Base-by-base conservation (phyloP, 2,888 invertebrate species). In the Callosobruchus maculatus region DNA sequence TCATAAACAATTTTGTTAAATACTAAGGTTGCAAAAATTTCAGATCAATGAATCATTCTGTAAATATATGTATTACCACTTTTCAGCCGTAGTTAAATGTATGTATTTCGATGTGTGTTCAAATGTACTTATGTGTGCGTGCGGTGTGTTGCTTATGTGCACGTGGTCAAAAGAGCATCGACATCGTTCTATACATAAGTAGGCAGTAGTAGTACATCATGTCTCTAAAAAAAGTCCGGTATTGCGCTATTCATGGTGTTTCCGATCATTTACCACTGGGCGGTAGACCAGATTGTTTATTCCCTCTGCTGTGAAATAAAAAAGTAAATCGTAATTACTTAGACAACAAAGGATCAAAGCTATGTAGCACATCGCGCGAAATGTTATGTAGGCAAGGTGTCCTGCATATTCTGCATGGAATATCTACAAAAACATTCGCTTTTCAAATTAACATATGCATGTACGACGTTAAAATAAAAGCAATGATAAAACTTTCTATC, bases 211-310 rank as follows among this genome's bases (percentile, higher is more conserved):
- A 26, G 26, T 49, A 49, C 26, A 26, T 13, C 49, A 49, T n/a
- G 13, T 49, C 49, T 49, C 4, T 49, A 18, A 49, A 49, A 18
- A 49, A 18, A 5, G 13, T 49, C 13, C 49, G 13, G 49, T 7
- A 7, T 1, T 49, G 49, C 49, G 1, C 7, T 49, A 18, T 49
- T 49, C 49, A 49, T 13, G 49, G 13, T 1, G 13, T 49, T 1
- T 73, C 77, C 70, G 71, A 71, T 74, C 80, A 80, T 76, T 82
- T 83, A 76, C 85, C 85, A 76, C 81, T 84, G 31, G 85, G 84
- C 75, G 85, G 85, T 75, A 85, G 78, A 77, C 83, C 82, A 73
- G 83, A 78, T 75, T 81, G 76, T 80, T 83, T 85, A 78, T 82
- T 82, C 77, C 80, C 80, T 80, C 84, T 85, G 76, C 30, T 83